Base-by-base conservation (phyloP, 2,888 invertebrate species). In the Pseudoips prasinana region DNA sequence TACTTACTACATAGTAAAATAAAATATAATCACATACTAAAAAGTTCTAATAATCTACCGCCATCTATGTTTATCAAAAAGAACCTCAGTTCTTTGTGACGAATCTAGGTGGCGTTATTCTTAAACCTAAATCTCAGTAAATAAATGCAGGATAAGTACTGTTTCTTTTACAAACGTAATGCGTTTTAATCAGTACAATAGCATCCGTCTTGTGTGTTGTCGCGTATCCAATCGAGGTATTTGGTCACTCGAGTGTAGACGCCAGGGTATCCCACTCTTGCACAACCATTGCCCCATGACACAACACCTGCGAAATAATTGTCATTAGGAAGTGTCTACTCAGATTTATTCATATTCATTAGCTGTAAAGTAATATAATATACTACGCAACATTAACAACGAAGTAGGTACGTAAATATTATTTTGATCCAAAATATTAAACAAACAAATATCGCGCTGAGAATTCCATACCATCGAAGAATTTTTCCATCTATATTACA, bases 251-350 rank as follows among this genome's bases (percentile, higher is more conserved):
- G 88, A 0, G 95, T 95, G 73, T 96, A 96, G 1, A 96, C 95
- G 1, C 96, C 96, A 0, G 95, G 95, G 75, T 95, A 96, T 8
- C 95, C 95, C 4, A 93, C 92, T 41, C 96, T 89, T 0, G 95
- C 96, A 68, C 96, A 96, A 10, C 96, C 96, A 65, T 96, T 95
- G 18, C 96, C 96, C 96, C 96, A 96, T 0, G 96, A 96, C 0
- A 96, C 96, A 8, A 96, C 91, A 7, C 94, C 93, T 93, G 76
- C 1, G 76, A 45, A 22, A 46, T 26, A 14, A 23, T 39, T 25
- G 1, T 24, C 2, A 10, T 39, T 39, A 43, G 37, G 37, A 43
- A 39, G 28, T 20, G 28, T 26, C 30, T 28, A 26, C 17, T n/a
- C 5, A 25, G 0, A 10, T 9, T 1, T 10, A 22, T 4, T 25